phyloP scores from a whole-genome alignment of 2,888 invertebrate genomes.

The Drosophila koepferae region DNA sequence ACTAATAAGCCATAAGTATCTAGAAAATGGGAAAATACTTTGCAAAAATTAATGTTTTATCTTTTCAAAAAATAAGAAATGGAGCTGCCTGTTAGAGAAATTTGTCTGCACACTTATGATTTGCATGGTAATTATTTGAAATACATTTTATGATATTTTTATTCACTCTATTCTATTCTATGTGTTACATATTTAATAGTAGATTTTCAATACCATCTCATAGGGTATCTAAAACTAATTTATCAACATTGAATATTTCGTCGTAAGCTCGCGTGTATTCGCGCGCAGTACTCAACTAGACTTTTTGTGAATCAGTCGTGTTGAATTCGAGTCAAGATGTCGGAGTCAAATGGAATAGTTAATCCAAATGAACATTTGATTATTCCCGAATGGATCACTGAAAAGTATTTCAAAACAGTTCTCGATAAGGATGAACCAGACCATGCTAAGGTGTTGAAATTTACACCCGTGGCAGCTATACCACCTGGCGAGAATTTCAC shows the following conservation, averaged over 20 bases:
- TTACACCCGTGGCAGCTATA: constrained; percentile 75
- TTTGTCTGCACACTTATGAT: no score
- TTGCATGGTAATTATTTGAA: no score
- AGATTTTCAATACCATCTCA: background rate
- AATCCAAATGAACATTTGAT: constrained; percentile 72
- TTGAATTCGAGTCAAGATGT: constrained; percentile 12
- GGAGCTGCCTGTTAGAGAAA: no score
- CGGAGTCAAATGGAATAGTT: constrained; percentile 34
- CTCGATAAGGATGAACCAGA: constrained; percentile 71
- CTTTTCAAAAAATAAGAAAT: no score
- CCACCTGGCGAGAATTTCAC: constrained; percentile 82
- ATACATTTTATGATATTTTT: no score
- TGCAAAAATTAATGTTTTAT: no score
- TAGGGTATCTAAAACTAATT: background rate
- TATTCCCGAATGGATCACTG: constrained; percentile 77
- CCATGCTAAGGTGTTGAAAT: constrained; percentile 57
- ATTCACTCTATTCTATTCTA: no score
- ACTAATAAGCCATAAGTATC: no score
- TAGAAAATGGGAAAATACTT: no score
- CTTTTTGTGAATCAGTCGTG: constrained; percentile 18
- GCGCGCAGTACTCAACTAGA: constrained; percentile 12
- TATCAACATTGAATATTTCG: background rate
- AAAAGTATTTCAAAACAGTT: constrained; percentile 66
- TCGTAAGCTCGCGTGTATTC: background rate
- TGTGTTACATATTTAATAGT: background rate